These are phyloP conservation scores for Bombus difficillimus DNA, from an alignment of 1,140 invertebrate species.

Conservation along the genomic window DNA sequence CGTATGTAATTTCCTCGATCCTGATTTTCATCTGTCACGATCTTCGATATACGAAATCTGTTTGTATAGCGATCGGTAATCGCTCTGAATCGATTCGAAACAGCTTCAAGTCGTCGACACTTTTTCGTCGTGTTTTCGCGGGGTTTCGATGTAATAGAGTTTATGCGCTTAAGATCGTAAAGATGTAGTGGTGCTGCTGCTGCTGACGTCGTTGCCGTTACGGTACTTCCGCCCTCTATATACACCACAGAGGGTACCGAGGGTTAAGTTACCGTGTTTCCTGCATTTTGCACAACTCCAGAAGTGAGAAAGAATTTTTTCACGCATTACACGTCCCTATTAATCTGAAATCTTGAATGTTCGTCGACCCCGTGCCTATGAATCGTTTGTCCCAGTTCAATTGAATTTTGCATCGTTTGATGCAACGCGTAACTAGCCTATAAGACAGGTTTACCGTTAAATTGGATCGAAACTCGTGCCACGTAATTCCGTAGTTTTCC, in stretches of 20 bases:
- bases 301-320: slow-evolving; percentile 15
- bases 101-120: neutral
- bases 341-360: neutral
- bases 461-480: slow-evolving; percentile 20
- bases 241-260: slow-evolving; percentile 24
- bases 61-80: neutral
- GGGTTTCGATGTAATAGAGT: slow-evolving; percentile 31
- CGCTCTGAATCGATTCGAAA: neutral
- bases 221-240: slow-evolving; percentile 71
- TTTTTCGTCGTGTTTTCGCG: neutral
- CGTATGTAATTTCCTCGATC: neutral
- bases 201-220: slow-evolving; percentile 68
- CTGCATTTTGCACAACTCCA: slow-evolving; percentile 13
- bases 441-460: slow-evolving; percentile 7
- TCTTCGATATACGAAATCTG: no score
- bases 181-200: slow-evolving; percentile 37
- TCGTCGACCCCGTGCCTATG: neutral
- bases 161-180: slow-evolving; percentile 17
- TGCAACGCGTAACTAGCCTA: neutral
- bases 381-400: slow-evolving; percentile 5
- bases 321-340: neutral
- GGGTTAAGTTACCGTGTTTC: slow-evolving; percentile 55
- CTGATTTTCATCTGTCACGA: neutral
- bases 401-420: slow-evolving; percentile 10
- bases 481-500: slow-evolving; percentile 5